Base-by-base conservation (phyloP, 2,888 invertebrate species). In the Danaus chrysippus region DNA sequence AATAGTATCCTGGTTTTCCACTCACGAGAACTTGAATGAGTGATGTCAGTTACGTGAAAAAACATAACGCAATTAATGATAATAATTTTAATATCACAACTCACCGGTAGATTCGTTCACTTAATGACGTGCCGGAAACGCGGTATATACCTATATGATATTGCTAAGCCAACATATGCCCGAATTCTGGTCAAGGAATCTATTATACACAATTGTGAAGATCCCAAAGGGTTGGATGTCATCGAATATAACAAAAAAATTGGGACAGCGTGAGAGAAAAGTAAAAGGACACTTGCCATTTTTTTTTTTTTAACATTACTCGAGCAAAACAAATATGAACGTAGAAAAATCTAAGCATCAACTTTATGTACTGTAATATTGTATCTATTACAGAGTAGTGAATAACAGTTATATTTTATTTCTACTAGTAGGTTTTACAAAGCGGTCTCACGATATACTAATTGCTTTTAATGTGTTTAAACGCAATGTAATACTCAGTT, bases 171-270 rank as follows among this genome's bases (percentile, higher is more conserved):
- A 82, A 85, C 82, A 83, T 80, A 76, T 85, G 86, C 71, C 78
- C 78, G 67, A 81, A 81, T 86, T 87, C 86, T 88, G 90, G 91
- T 91, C 90, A 90, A 84, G 87, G 73, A 79, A 82, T 76, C 82
- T 73, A 81, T 89, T 90, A 83, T 89, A 69, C 76, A 74, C 72
- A 70, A 78, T 85, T 86, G 83, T 76, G 78, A 75, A 73, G 71
- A 72, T 75, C 71, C 76, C 68, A 87, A 89, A 88, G 89, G 87
- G 85, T 88, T 88, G 81, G 75, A 77, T 82, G 72, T 77, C 83
- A 87, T 83, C 84, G 86, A 63, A 64, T 71, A 62, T 64, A 59
- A 70, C 71, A 80, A 83, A 86, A 84, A 81, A 76, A 68, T 69
- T 68, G 63, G 59, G 66, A 88, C 88, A 89, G 89, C 91, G 90